These are phyloP conservation scores for Tenthredo notha DNA, from an alignment of 2,888 invertebrate species.

Conservation along the genomic window DNA sequence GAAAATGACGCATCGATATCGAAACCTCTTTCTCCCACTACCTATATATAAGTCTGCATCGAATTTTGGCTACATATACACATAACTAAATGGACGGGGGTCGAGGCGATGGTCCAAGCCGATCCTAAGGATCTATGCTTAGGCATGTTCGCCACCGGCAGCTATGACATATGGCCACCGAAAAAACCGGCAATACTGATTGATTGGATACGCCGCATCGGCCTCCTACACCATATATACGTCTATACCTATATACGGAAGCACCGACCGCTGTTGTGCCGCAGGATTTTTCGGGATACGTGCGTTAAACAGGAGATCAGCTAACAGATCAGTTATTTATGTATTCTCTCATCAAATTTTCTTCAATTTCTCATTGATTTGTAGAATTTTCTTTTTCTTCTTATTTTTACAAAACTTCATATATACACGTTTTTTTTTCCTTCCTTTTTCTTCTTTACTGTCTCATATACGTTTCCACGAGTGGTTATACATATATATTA, in stretches of 20 bases:
- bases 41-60: constrained; percentile 13
- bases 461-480: background rate
- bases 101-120: constrained; percentile 44
- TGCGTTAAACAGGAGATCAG: constrained; percentile 21
- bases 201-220: constrained; percentile 73
- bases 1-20: constrained; percentile 34
- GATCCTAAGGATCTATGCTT: constrained; percentile 48
- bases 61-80: constrained; percentile 14
- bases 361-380: background rate
- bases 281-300: background rate
- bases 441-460: background rate
- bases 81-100: constrained; percentile 37
- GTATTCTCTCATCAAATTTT: background rate
- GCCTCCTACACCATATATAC: constrained; percentile 44
- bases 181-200: constrained; percentile 77
- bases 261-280: constrained; percentile 22
- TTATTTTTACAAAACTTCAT: background rate
- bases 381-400: background rate
- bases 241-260: constrained; percentile 44
- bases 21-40: constrained; percentile 30
- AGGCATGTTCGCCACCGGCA: constrained; percentile 69
- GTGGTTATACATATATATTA: background rate
- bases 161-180: constrained; percentile 76
- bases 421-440: background rate
- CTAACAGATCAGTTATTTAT: background rate